phyloP scores from a whole-genome alignment of 2,888 invertebrate species.

The Crocallis elinguaria region DNA sequence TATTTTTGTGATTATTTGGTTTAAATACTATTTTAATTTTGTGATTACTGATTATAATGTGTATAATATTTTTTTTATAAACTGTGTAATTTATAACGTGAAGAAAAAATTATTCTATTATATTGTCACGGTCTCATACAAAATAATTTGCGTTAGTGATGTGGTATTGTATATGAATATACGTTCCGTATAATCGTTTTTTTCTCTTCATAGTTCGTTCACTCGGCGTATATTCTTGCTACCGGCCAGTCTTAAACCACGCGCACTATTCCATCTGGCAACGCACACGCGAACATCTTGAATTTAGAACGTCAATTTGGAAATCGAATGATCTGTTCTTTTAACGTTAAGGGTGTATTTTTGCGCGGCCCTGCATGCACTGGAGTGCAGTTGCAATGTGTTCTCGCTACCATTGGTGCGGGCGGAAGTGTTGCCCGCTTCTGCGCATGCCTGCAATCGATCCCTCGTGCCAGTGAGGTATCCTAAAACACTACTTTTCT shows the following conservation, averaged over 20 bases:
- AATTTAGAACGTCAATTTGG: slow-evolving; percentile 18
- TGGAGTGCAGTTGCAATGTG: slow-evolving; percentile 80
- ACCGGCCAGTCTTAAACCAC: slow-evolving; percentile 25
- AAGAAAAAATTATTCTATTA: slow-evolving; percentile 43
- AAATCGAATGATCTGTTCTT: slow-evolving; percentile 15
- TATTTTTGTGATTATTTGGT: slow-evolving; percentile 63
- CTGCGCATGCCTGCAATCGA: slow-evolving; percentile 81
- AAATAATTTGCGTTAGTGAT: slow-evolving; percentile 56
- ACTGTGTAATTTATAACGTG: slow-evolving; percentile 52
- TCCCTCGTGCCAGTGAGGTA: slow-evolving; percentile 72
- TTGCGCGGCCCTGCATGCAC: slow-evolving; percentile 74
- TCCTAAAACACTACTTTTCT: slow-evolving; percentile 67
- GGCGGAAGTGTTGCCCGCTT: slow-evolving; percentile 54
- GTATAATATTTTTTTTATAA: slow-evolving; percentile 61
- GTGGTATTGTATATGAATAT: slow-evolving; percentile 49
- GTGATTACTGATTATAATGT: slow-evolving; percentile 74
- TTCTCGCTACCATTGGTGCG: slow-evolving; percentile 54
- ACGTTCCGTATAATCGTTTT: slow-evolving; percentile 65
- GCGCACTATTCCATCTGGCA: slow-evolving; percentile 1
- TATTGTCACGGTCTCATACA: slow-evolving; percentile 70
- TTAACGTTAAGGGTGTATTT: slow-evolving; percentile 41
- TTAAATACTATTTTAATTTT: slow-evolving; percentile 56
- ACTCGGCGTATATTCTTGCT: slow-evolving; percentile 25
- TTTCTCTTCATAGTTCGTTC: slow-evolving; percentile 79
- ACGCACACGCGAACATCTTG: slow-evolving; percentile 30